Base-by-base conservation (phyloP, 1,140 invertebrate genomes). In the Camponotus vicinus region DNA sequence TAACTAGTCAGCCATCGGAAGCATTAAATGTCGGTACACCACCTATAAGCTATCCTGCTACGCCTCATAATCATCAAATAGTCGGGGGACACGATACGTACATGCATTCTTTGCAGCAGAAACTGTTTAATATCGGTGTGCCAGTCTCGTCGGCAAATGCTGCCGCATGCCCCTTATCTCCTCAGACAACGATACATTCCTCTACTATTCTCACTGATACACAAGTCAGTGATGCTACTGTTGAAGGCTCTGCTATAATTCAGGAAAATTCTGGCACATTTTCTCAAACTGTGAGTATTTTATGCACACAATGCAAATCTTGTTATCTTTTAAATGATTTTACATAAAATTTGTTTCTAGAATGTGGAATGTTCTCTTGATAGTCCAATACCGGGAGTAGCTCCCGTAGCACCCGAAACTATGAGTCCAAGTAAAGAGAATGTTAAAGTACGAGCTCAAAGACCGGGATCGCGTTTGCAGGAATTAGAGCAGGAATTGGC, bases 71-170 rank as follows among this genome's bases (percentile, higher is more conserved):
- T 40, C 93, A 94, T 69, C 95, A 95, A 73, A 92, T 91, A 18
- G 89, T 94, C 73, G 88, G 91, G 18, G 92, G 94, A 83, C 96
- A 96, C 86, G 96, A 96, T 69, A 91, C 94, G 0, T 96, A 97
- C 67, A 95, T 96, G 94, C 95, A 96, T 89, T 95, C 94, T 86
- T 93, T 97, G 9, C 96, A 97, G 85, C 96, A 97, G 69, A 96
- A 96, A 92, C 85, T 96, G 13, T 95, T 96, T 21, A 96, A 95
- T 40, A 96, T 96, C 52, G 95, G 95, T 52, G 94, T 95, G 92
- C 88, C 94, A 11, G 84, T 93, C 49, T 85, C 90, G 40, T 86
- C 92, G 7, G 85, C 93, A 32, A 94, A 95, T 82, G 49, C 11
- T 15, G 85, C 91, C 57, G 86, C 93, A 95, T 94, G 94, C 49